Conservation (phyloP, 2,113 vertebrate species). For the Mormyrus lacerda region DNA sequence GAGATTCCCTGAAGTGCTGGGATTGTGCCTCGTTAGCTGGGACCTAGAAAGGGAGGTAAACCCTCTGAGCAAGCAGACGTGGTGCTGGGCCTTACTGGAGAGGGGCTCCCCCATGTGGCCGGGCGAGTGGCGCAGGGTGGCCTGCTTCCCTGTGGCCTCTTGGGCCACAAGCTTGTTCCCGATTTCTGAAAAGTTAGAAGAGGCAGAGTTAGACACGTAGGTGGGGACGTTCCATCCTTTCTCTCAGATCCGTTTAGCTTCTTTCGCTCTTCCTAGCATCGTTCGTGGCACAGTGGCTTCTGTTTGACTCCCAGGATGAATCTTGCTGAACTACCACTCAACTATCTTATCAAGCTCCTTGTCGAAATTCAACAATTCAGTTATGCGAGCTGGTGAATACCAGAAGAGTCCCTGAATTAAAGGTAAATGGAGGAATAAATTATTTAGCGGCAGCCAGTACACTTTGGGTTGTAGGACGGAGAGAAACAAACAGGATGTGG, state of each 20-base stretch:
- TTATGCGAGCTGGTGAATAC: neutral
- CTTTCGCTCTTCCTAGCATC: neutral
- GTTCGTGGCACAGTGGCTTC: neutral
- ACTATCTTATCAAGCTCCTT: neutral
- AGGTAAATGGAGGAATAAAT: neutral
- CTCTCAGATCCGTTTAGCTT: neutral
- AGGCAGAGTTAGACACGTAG: neutral
- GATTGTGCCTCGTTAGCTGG: neutral
- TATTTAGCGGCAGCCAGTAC: neutral
- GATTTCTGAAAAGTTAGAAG: slow-evolving; percentile 52
- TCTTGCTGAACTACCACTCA: neutral
- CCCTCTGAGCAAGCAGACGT: neutral
- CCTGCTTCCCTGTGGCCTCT: slow-evolving; percentile 56
- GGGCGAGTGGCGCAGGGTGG: slow-evolving; percentile 46
- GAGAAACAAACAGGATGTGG: neutral
- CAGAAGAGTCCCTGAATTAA: neutral
- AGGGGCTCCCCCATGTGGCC: slow-evolving; percentile 45
- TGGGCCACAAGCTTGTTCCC: slow-evolving; percentile 55
- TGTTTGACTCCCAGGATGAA: neutral
- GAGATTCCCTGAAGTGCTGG: neutral
- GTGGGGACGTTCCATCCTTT: neutral
- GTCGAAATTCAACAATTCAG: neutral
- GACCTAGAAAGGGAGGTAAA: neutral
- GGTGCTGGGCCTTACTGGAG: slow-evolving; percentile 55
- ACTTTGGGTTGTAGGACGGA: neutral